Conservation (phyloP, 2,113 vertebrate genomes). For the Ahaetulla prasina region DNA sequence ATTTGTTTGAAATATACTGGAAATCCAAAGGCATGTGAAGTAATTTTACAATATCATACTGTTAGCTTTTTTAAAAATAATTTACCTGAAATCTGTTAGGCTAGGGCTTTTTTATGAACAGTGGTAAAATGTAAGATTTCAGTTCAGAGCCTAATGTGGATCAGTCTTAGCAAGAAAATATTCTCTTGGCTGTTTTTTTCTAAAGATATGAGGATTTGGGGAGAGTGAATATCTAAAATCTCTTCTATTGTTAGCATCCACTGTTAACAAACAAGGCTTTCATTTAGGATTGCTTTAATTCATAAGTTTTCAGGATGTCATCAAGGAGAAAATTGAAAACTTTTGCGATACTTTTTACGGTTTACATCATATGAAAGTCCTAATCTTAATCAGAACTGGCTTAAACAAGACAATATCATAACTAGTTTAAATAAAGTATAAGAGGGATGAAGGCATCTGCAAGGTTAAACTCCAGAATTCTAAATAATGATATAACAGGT, state of each 20-base stretch:
- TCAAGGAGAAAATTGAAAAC: background rate
- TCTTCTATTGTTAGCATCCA: accelerated
- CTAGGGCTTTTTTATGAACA: background rate
- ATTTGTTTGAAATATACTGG: constrained; percentile 32
- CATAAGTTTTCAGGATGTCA: background rate
- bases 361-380: background rate
- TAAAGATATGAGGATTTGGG: background rate
- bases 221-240: background rate
- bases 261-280: background rate
- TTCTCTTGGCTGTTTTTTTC: constrained; percentile 3
- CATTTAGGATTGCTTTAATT: background rate
- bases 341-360: background rate
- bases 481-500: background rate
- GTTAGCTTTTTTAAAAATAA: background rate
- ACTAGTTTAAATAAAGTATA: background rate
- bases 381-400: background rate
- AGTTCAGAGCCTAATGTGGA: accelerated
- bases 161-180: constrained; percentile 3
- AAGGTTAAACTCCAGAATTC: background rate
- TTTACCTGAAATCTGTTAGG: background rate
- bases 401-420: background rate
- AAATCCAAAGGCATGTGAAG: background rate
- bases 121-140: background rate
- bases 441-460: background rate
- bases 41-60: constrained; percentile 3